phyloP scores from a whole-genome alignment of 1,140 invertebrate species.

The Drosophila rhopaloa region DNA sequence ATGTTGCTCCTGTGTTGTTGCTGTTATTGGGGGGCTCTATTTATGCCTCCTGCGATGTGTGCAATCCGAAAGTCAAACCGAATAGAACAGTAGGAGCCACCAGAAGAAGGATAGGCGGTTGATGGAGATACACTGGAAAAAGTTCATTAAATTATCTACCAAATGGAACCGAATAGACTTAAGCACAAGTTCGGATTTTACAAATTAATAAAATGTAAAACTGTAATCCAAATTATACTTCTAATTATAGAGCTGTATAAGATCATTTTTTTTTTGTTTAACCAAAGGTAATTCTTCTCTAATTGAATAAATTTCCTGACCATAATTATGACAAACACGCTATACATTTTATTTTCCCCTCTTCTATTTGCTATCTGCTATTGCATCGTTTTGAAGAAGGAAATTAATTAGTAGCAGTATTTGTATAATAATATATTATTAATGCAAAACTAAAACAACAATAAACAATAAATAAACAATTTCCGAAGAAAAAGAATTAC shows the following conservation, averaged over 20 bases:
- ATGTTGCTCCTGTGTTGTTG: slow-evolving; percentile 41
- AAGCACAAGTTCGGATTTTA: too few relatives aligned
- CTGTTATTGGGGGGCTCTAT: slow-evolving; percentile 53
- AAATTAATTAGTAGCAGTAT: background rate
- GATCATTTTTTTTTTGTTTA: too few relatives aligned
- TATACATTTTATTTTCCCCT: background rate
- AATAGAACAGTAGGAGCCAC: slow-evolving; percentile 34
- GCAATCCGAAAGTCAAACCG: slow-evolving; percentile 42
- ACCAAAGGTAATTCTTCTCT: background rate
- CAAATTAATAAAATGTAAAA: too few relatives aligned
- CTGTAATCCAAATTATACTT: too few relatives aligned
- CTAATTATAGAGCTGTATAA: too few relatives aligned
- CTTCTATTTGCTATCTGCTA: background rate
- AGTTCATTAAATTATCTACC: too few relatives aligned
- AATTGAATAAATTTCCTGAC: slow-evolving; percentile 1
- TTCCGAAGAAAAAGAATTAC: too few relatives aligned
- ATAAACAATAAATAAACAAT: too few relatives aligned
- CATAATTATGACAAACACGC: background rate
- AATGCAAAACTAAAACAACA: too few relatives aligned
- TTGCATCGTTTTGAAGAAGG: background rate
- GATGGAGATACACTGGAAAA: slow-evolving; percentile 8
- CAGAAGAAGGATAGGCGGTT: slow-evolving; percentile 21
- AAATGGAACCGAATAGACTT: too few relatives aligned
- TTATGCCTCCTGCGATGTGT: slow-evolving; percentile 66
- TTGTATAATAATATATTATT: too few relatives aligned